Conservation (phyloP, 2,888 invertebrate species). For the Arge pagana region DNA sequence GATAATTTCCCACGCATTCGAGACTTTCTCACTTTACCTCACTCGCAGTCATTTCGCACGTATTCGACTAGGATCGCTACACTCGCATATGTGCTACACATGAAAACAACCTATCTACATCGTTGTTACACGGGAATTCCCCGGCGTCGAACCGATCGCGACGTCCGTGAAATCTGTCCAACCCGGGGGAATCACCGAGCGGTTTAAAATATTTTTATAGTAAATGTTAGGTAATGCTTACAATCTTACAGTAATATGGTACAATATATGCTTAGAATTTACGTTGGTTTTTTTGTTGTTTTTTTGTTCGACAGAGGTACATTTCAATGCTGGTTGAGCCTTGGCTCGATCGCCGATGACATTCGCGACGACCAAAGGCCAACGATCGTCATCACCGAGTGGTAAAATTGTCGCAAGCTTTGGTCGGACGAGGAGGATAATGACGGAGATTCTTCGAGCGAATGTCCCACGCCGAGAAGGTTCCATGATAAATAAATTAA, state of each 20-base stretch:
- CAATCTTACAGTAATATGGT: constrained; percentile 41
- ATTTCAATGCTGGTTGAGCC: constrained; percentile 21
- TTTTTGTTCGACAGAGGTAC: constrained; percentile 43
- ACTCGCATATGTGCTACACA: constrained; percentile 52
- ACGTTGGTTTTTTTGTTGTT: constrained; percentile 28
- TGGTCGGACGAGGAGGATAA: no score
- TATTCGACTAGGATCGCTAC: constrained; percentile 51
- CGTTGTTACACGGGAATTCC: constrained; percentile 32
- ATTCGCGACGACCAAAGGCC: no score
- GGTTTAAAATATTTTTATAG: constrained; percentile 13
- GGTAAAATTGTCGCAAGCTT: no score
- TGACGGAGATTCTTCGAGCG: constrained; percentile 6
- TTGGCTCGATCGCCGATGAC: no score
- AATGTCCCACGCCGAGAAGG: constrained; percentile 5
- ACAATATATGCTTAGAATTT: constrained; percentile 52
- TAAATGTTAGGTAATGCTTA: not conserved
- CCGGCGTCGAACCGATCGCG: not conserved
- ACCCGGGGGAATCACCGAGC: constrained; percentile 1
- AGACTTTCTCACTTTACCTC: no score
- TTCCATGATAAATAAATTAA: constrained; percentile 52
- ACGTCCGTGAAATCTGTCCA: not conserved
- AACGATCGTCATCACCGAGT: no score
- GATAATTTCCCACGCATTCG: not conserved
- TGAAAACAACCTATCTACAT: constrained; percentile 58
- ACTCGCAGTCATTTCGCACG: constrained; percentile 2